Evolutionary conservation across 2,797 vertebrate genomes (phyloP).

Genomic region (Esox masquinongy): DNA sequence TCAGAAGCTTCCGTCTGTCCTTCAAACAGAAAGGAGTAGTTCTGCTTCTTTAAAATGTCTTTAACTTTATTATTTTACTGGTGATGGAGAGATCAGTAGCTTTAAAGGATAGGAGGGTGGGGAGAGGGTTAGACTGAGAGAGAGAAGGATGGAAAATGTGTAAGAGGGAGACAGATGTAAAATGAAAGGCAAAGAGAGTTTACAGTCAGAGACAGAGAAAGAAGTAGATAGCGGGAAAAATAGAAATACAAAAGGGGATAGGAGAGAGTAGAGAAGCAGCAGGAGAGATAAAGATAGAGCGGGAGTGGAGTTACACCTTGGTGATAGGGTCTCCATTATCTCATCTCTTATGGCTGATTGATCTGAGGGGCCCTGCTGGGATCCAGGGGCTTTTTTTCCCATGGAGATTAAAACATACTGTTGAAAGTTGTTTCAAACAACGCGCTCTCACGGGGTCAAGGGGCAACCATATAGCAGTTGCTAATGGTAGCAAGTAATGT

Average conservation of each 20-base stretch:
- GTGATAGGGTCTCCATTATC: constrained; percentile 64
- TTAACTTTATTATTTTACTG: constrained; percentile 25
- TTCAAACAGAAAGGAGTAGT: constrained; percentile 33
- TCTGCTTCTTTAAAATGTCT: constrained; percentile 40
- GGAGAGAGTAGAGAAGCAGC: not conserved
- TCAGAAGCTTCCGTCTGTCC: constrained; percentile 4
- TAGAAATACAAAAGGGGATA: not conserved
- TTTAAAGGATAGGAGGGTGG: constrained; percentile 1
- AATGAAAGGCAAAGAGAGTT: too few relatives aligned
- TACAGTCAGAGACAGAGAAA: too few relatives aligned
- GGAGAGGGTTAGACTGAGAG: not conserved
- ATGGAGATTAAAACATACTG: constrained; percentile 78
- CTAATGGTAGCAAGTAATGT: constrained; percentile 85
- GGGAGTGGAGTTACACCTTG: constrained; percentile 50
- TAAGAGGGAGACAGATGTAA: not conserved
- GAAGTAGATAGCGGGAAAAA: too few relatives aligned
- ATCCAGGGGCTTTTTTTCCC: constrained; percentile 67
- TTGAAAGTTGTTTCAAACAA: constrained; percentile 78
- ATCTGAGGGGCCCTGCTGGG: constrained; percentile 59
- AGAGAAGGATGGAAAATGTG: not conserved
- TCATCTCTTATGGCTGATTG: constrained; percentile 75
- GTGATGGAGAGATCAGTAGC: constrained; percentile 19
- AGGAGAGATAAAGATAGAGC: not conserved
- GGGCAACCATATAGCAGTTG: constrained; percentile 79
- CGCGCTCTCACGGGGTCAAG: constrained; percentile 73